Evolutionary conservation across 35 echinoderm and acorn worm genomes (phyloP), one percentile per base, ranked within the genome.

Genomic region (Diadema setosum): DNA sequence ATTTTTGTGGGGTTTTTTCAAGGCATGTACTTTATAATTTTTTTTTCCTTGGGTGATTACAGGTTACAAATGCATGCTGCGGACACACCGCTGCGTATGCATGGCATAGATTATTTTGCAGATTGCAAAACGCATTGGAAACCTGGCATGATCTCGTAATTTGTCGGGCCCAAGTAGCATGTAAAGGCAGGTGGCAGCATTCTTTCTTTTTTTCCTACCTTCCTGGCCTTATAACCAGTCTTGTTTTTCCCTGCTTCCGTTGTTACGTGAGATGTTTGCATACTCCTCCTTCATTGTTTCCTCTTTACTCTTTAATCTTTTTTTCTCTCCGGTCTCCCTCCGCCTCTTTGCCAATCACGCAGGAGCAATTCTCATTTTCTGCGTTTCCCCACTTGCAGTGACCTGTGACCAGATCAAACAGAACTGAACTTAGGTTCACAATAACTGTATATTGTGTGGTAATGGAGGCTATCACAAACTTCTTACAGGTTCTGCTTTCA

Each of bases 111-210:
- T 78, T 78, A 41, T 33, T 33, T 41, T 41, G 73, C 73, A 25
- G 73, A 78, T 78, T 41, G 73, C 73, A 35, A 78, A 42, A 44
- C 73, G 73, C 73, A 78, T 78, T 41, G 73, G 34, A 78, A 78
- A 78, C 73, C 44, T 78, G 44, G 73, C 73, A 41, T 78, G 73
- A 78, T 78, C 39, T 41, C 21, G 44, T 24, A 41, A 36, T 78
- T 78, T 41, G 73, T 41, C 35, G 73, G 73, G 73, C 73, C 73
- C 39, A 78, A 78, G 73, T 78, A 41, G 37, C 73, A 78, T 78
- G 40, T 78, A 78, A 24, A 78, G 34, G 34, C 73, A 78, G 73
- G 73, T 78, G 73, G 73, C 35, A 41, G 73, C n/a, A n/a, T n/a
- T n/a, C n/a, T n/a, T n/a, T n/a, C n/a, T n/a, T n/a, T n/a, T n/a